phyloP scores from a whole-genome alignment of 1,140 invertebrate genomes.

The Formica exsecta region DNA sequence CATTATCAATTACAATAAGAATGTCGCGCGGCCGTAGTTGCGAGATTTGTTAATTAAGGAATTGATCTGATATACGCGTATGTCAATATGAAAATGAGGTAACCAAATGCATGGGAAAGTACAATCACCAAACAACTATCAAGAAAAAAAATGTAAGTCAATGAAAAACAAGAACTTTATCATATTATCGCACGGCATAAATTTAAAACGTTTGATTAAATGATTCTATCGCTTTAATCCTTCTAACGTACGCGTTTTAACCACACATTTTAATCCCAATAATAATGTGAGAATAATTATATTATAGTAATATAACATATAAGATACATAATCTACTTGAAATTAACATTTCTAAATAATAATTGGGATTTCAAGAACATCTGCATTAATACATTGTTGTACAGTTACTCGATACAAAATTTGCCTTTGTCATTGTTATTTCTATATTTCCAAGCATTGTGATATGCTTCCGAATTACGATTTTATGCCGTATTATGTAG shows the following conservation, averaged over 20 bases:
- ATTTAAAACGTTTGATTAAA: neutral
- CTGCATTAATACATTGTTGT: neutral
- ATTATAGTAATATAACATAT: neutral
- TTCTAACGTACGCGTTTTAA: neutral
- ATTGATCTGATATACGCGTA: neutral
- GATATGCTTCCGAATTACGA: neutral
- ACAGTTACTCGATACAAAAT: neutral
- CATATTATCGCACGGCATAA: neutral
- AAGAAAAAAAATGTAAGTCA: neutral
- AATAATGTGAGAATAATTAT: neutral
- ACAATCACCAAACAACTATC: neutral
- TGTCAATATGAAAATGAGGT: neutral
- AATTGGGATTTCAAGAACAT: slow-evolving; percentile 8
- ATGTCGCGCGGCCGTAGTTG: neutral
- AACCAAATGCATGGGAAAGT: neutral
- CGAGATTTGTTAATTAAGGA: slow-evolving; percentile 29
- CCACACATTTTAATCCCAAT: neutral
- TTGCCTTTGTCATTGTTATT: slow-evolving; percentile 27
- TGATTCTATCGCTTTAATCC: neutral
- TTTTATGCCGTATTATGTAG: neutral
- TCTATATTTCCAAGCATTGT: too few relatives aligned
- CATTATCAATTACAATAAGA: neutral
- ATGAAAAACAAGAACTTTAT: neutral
- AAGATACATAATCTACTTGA: neutral
- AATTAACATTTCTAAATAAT: neutral